Evolutionary conservation across 2,113 vertebrate genomes (phyloP).

Genomic region (Brienomyrus brachyistius): DNA sequence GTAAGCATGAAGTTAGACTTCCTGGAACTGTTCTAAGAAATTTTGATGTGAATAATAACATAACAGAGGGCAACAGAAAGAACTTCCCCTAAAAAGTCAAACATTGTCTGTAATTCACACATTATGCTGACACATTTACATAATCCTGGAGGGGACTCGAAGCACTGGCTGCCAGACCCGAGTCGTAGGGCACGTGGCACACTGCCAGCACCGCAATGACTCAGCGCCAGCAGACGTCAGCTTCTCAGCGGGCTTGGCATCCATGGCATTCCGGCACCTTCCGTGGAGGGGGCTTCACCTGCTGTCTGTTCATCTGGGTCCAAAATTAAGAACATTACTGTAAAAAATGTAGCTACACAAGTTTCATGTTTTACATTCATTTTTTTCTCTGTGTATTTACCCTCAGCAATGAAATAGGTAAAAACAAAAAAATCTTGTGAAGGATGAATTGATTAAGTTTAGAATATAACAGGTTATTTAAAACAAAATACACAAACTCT

Average conservation of each 20-base stretch:
- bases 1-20: background rate
- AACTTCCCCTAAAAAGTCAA: background rate
- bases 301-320: background rate
- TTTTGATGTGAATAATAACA: background rate
- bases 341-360: background rate
- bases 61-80: background rate
- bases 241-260: background rate
- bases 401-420: background rate
- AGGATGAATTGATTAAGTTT: background rate
- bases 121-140: background rate
- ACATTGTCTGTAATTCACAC: background rate
- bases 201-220: background rate
- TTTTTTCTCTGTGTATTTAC: background rate
- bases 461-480: background rate
- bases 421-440: background rate
- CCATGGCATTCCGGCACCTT: background rate
- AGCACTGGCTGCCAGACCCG: background rate
- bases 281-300: background rate
- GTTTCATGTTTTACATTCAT: background rate
- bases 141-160: background rate
- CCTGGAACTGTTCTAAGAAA: background rate
- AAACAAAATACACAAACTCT: background rate
- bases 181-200: background rate
- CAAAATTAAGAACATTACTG: background rate
- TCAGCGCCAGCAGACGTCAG: background rate